phyloP scores from a whole-genome alignment of 2,888 invertebrate species.

The Tribolium freemani region DNA sequence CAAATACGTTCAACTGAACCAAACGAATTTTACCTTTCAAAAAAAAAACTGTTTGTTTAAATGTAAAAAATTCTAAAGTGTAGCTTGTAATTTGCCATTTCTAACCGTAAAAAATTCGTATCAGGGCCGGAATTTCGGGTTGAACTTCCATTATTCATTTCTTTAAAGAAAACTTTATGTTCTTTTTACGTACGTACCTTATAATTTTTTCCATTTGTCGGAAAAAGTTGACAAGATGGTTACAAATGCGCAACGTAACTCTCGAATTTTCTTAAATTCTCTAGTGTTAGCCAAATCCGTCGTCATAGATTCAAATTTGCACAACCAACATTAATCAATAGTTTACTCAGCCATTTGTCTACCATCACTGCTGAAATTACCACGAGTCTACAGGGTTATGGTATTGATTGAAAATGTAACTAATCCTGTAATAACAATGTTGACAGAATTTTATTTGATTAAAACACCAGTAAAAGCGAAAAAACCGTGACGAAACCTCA shows the following conservation, averaged over 20 bases:
- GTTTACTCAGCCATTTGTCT: background rate
- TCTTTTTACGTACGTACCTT: slow-evolving; percentile 12
- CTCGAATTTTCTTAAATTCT: slow-evolving; percentile 4
- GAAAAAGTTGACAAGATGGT: slow-evolving; percentile 7
- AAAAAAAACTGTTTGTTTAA: too few species aligned
- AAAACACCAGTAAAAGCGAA: background rate
- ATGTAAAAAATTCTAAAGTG: too few species aligned
- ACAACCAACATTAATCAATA: background rate
- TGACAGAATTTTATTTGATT: background rate
- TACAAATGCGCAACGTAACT: slow-evolving; percentile 12
- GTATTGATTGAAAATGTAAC: background rate
- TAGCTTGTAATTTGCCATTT: slow-evolving; percentile 12
- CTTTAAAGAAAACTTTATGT: slow-evolving; percentile 5
- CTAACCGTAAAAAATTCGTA: slow-evolving; percentile 2
- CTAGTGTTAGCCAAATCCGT: background rate
- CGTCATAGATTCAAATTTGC: background rate
- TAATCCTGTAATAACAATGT: background rate
- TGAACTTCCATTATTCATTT: slow-evolving; percentile 20
- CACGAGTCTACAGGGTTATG: background rate
- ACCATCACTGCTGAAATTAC: background rate
- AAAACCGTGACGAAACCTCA: background rate
- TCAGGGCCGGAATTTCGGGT: background rate
- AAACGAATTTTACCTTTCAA: too few species aligned
- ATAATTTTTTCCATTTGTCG: slow-evolving; percentile 14
- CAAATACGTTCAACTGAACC: background rate